Evolutionary conservation across 2,113 vertebrate species (phyloP).

Genomic region (Hirundichthys speculiger): DNA sequence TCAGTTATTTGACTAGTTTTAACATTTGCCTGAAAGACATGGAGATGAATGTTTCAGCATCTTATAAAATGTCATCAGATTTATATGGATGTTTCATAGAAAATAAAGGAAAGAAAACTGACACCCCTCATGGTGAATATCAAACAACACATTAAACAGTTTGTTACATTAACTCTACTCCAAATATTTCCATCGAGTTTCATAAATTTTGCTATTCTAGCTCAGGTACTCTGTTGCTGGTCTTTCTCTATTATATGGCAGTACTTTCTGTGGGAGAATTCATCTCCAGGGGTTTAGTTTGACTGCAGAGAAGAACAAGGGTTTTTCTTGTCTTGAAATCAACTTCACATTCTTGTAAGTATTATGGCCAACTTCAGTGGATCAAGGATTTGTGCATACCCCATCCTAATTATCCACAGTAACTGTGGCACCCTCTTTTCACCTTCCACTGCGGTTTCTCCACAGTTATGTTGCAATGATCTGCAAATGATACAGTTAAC

Average conservation of each 20-base stretch:
- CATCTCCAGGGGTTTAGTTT: neutral
- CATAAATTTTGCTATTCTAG: neutral
- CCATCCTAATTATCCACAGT: neutral
- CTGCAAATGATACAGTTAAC: neutral
- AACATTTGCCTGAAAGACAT: too few relatives aligned
- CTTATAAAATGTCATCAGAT: too few relatives aligned
- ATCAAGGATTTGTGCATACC: neutral
- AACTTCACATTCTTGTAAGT: neutral
- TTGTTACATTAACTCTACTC: neutral
- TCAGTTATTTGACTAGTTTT: too few relatives aligned
- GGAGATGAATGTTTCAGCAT: too few relatives aligned
- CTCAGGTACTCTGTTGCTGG: neutral
- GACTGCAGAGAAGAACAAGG: slow-evolving; percentile 10
- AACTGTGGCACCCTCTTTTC: neutral
- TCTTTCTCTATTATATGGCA: neutral
- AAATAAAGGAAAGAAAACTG: too few relatives aligned
- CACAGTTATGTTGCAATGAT: neutral
- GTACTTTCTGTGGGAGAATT: neutral
- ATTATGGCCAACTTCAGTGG: neutral
- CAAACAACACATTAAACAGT: too few relatives aligned
- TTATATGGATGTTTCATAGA: too few relatives aligned
- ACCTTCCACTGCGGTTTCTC: neutral
- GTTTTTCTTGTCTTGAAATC: neutral
- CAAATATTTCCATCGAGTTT: neutral
- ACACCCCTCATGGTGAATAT: too few relatives aligned